Evolutionary conservation across 2,888 invertebrate species (phyloP).

Genomic region (Meta bourneti): DNA sequence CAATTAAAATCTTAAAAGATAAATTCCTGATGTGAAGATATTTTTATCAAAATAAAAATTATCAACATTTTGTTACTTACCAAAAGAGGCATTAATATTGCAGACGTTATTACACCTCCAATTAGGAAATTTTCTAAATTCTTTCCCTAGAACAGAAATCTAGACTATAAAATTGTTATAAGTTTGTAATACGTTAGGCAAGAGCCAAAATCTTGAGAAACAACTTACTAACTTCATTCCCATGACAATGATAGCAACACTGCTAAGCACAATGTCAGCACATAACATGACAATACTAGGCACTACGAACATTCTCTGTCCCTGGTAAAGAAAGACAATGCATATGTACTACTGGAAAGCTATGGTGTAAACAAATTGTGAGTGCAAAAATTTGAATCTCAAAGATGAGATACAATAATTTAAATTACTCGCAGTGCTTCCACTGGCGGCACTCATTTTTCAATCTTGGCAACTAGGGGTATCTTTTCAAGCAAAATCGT

Average conservation of each 20-base stretch:
- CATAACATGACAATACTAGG: slow-evolving; percentile 62
- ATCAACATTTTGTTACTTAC: slow-evolving; percentile 25
- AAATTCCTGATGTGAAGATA: too few relatives aligned
- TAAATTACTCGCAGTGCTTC: too few relatives aligned
- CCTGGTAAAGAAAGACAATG: slow-evolving; percentile 22
- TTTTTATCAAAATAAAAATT: too few relatives aligned
- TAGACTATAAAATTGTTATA: background rate
- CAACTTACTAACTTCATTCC: slow-evolving; percentile 53
- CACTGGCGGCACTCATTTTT: background rate
- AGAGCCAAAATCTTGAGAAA: background rate
- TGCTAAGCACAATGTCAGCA: slow-evolving; percentile 46
- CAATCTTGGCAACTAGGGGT: background rate
- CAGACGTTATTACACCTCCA: slow-evolving; percentile 19
- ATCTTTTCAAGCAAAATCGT: background rate
- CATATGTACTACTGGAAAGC: background rate
- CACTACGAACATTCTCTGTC: slow-evolving; percentile 59
- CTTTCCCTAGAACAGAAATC: slow-evolving; percentile 26
- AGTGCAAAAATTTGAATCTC: too few relatives aligned
- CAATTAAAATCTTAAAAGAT: too few relatives aligned
- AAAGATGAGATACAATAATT: too few relatives aligned
- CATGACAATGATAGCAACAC: slow-evolving; percentile 56
- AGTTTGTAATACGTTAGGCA: too few relatives aligned
- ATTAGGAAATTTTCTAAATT: slow-evolving; percentile 31
- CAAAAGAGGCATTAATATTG: slow-evolving; percentile 43
- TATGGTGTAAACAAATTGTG: background rate